Percentiles rank a stretch among this genome's conserved stretches.
phyloP scores from a whole-genome alignment of 2,113 vertebrate genomes.

The Psophia crepitans region DNA sequence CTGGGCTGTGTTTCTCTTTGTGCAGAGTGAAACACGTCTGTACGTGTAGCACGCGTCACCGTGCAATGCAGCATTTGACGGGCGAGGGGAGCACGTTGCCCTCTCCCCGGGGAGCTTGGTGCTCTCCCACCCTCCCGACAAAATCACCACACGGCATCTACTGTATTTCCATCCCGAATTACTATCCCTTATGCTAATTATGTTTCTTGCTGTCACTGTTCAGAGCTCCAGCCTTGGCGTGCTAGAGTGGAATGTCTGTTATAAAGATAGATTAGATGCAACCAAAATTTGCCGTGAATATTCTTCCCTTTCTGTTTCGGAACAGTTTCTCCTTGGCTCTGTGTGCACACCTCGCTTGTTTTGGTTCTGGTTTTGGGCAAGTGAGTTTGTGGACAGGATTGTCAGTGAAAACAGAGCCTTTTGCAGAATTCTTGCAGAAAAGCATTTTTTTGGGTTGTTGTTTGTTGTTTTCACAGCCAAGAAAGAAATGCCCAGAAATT shows the following conservation, averaged over 20 bases:
- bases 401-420: background rate
- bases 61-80: fast-evolving
- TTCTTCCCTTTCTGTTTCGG: background rate
- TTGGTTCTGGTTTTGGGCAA: background rate
- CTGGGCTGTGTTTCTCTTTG: background rate
- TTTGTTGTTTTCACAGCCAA: background rate
- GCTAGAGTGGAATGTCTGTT: background rate
- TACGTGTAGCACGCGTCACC: fast-evolving
- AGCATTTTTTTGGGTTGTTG: background rate
- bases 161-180: background rate
- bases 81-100: background rate
- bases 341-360: background rate
- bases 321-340: background rate
- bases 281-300: background rate
- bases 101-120: background rate
- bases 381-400: background rate
- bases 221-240: background rate
- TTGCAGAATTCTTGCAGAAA: background rate
- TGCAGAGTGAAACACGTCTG: background rate
- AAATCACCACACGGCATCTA: fast-evolving
- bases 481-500: background rate
- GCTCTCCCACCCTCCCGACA: background rate
- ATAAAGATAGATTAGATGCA: background rate
- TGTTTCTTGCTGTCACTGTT: background rate
- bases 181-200: background rate